A percentile compares a stretch with the other conserved stretches of the same genome.
phyloP scores from a whole-genome alignment of 2,113 vertebrate species.

The Todiramphus saurophagus region DNA sequence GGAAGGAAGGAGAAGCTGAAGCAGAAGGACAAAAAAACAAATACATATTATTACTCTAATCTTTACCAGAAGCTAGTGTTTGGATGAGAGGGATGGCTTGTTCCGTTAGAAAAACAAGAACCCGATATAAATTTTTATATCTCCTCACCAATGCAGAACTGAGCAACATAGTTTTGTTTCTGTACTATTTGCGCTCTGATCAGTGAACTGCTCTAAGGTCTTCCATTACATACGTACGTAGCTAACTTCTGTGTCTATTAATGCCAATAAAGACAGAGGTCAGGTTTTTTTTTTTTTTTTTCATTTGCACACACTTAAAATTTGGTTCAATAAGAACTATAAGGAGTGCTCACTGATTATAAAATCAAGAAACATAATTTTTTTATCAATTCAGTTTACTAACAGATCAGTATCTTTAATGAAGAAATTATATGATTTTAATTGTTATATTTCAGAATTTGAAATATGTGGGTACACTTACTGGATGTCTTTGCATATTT shows the following conservation, averaged over 20 bases:
- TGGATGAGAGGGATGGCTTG: not conserved
- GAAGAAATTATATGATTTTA: not conserved
- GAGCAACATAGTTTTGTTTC: not conserved
- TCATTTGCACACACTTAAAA: not conserved
- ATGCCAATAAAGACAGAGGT: not conserved
- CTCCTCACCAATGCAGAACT: not conserved
- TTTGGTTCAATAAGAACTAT: not conserved
- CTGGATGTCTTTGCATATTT: not conserved
- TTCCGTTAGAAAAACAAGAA: not conserved
- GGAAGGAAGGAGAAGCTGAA: not conserved
- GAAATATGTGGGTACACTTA: not conserved
- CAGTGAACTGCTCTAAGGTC: not conserved
- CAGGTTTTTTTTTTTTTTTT: not conserved
- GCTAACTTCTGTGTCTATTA: not conserved
- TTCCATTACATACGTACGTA: not conserved
- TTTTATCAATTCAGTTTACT: not conserved
- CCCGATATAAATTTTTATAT: not conserved
- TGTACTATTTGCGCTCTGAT: not conserved
- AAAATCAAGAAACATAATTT: not conserved
- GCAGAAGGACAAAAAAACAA: not conserved
- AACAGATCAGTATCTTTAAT: not conserved
- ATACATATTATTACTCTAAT: not conserved
- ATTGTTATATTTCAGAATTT: not conserved
- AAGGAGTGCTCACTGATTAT: not conserved
- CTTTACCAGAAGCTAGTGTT: not conserved